These are phyloP conservation scores for Apotomis betuletana DNA, from an alignment of 2,888 invertebrate species.

Conservation along the genomic window DNA sequence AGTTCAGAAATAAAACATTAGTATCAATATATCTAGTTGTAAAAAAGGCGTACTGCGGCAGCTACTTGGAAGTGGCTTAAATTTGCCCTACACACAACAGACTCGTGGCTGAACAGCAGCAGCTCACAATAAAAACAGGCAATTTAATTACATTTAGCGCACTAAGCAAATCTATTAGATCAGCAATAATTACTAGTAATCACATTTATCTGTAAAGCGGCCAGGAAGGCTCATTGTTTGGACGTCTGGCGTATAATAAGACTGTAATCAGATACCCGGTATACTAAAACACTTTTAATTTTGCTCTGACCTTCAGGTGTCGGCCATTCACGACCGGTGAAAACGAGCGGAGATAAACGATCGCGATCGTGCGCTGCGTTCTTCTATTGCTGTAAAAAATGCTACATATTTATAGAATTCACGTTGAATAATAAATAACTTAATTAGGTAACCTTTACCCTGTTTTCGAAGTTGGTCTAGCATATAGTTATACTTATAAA, in stretches of 20 bases:
- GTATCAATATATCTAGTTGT: too few species aligned
- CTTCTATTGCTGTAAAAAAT: constrained; percentile 56
- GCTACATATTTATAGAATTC: constrained; percentile 29
- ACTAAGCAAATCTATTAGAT: constrained; percentile 35
- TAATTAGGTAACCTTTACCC: not conserved
- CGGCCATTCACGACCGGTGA: constrained; percentile 77
- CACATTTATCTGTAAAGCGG: constrained; percentile 38
- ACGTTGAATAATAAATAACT: not conserved
- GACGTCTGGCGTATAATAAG: constrained; percentile 67
- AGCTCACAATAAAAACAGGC: not conserved
- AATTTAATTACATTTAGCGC: not conserved
- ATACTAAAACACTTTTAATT: constrained; percentile 79
- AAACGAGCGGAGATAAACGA: constrained; percentile 79
- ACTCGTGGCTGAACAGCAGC: too few species aligned
- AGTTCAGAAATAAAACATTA: too few species aligned
- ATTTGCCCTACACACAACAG: too few species aligned
- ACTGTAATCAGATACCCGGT: constrained; percentile 73
- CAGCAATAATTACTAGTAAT: constrained; percentile 36
- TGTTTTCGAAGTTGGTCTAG: too few species aligned
- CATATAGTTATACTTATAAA: too few species aligned
- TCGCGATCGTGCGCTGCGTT: constrained; percentile 70
- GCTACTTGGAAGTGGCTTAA: too few species aligned
- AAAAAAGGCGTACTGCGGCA: too few species aligned
- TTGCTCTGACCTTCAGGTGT: constrained; percentile 76
- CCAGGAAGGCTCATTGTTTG: constrained; percentile 66